Conservation (phyloP, 2,113 vertebrate species). For the Penelope pileata region DNA sequence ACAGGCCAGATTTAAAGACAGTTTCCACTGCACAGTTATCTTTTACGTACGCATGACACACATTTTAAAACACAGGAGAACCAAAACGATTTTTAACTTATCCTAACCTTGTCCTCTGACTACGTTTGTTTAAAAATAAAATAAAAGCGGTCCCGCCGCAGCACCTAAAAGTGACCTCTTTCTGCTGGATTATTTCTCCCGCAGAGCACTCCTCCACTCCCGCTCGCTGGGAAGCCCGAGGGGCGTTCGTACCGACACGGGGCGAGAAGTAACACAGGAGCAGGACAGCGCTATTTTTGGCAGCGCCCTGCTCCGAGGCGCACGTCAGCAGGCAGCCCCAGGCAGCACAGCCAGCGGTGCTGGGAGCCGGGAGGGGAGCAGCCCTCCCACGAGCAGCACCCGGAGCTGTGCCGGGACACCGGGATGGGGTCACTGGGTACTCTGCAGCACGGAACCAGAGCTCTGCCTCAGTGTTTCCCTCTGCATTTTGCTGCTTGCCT, state of each 20-base stretch:
- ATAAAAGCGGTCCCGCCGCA: neutral
- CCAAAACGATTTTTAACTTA: neutral
- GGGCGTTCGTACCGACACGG: neutral
- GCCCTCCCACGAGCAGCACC: neutral
- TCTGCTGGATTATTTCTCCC: neutral
- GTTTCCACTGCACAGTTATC: neutral
- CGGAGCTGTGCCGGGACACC: too few relatives aligned
- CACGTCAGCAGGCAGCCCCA: neutral
- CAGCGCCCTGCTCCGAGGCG: neutral
- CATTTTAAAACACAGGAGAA: neutral
- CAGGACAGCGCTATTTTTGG: slow-evolving; percentile 53
- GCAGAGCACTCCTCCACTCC: neutral
- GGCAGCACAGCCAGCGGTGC: neutral
- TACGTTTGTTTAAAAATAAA: neutral
- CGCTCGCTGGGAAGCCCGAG: neutral
- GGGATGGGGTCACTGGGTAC: neutral
- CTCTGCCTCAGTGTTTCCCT: too few relatives aligned
- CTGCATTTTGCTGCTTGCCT: neutral
- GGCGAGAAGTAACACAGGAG: slow-evolving; percentile 45
- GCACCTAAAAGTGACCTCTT: neutral
- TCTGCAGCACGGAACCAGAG: neutral
- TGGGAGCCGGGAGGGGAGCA: neutral
- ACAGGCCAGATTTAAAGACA: neutral
- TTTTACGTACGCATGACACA: accelerated
- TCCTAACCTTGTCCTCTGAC: neutral